phyloP scores from a whole-genome alignment of 2,888 invertebrate species.

The Zaprionus lineosus region DNA sequence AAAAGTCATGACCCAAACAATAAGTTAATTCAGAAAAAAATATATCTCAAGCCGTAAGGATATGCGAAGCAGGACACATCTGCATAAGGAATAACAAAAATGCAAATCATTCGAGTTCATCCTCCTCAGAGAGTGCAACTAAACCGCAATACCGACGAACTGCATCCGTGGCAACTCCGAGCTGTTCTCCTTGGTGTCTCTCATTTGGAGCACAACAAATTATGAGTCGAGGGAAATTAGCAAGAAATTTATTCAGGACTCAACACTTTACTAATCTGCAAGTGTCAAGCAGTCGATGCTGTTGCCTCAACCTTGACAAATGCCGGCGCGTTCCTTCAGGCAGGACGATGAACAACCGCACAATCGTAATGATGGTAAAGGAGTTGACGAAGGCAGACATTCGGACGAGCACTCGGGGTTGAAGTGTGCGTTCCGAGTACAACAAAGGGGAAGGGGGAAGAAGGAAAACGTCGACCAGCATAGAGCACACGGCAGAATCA shows the following conservation, averaged over 20 bases:
- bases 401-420: constrained; percentile 53
- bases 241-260: constrained; percentile 72
- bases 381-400: constrained; percentile 65
- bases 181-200: neutral
- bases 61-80: constrained; percentile 43
- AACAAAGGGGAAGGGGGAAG: constrained; percentile 21
- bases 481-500: constrained; percentile 47
- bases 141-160: constrained; percentile 11
- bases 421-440: constrained; percentile 72
- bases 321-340: constrained; percentile 39
- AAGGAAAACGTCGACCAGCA: constrained; percentile 41
- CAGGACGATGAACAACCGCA: constrained; percentile 27
- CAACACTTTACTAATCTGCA: constrained; percentile 81
- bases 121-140: constrained; percentile 9
- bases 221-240: constrained; percentile 75
- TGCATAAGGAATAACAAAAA: constrained; percentile 50
- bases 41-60: constrained; percentile 20
- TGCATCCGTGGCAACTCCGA: constrained; percentile 1
- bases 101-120: constrained; percentile 64
- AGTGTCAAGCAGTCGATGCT: constrained; percentile 75
- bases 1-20: constrained; percentile 79
- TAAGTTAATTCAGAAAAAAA: constrained; percentile 79
- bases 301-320: constrained; percentile 24
- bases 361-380: constrained; percentile 50
- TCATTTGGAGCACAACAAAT: constrained; percentile 72